These are phyloP conservation scores for Graptemys geographica DNA, from an alignment of 2,797 vertebrate genomes.

Conservation along the genomic window DNA sequence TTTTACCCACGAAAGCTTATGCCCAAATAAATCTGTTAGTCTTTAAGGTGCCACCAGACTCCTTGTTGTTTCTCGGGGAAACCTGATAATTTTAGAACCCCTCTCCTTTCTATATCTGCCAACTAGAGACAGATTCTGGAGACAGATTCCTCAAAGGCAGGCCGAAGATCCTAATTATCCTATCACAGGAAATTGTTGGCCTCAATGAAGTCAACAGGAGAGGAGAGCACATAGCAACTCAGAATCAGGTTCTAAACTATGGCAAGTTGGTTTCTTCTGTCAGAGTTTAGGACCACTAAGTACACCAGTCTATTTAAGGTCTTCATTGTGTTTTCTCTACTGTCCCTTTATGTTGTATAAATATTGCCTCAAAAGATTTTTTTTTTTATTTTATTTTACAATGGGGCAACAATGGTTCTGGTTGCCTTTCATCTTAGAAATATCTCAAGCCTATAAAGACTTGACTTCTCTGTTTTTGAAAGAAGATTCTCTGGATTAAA, in stretches of 20 bases:
- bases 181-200: background rate
- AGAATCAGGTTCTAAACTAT: background rate
- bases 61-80: too few species aligned
- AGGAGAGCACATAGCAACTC: fast-evolving
- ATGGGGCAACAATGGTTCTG: fast-evolving
- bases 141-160: background rate
- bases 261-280: background rate
- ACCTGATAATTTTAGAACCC: background rate
- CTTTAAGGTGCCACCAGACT: too few species aligned
- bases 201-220: background rate
- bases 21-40: too few species aligned
- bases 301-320: background rate
- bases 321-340: background rate
- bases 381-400: background rate
- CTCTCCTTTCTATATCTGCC: background rate
- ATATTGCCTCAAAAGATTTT: background rate
- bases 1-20: too few species aligned
- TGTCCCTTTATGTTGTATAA: background rate
- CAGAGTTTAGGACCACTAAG: background rate
- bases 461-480: background rate
- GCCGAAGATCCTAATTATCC: background rate
- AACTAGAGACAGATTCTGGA: background rate
- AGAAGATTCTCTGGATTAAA: background rate
- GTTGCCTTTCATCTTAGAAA: fast-evolving
- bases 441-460: background rate